Base-by-base conservation (phyloP, 2,888 invertebrate species). In the Auanema sp. region DNA sequence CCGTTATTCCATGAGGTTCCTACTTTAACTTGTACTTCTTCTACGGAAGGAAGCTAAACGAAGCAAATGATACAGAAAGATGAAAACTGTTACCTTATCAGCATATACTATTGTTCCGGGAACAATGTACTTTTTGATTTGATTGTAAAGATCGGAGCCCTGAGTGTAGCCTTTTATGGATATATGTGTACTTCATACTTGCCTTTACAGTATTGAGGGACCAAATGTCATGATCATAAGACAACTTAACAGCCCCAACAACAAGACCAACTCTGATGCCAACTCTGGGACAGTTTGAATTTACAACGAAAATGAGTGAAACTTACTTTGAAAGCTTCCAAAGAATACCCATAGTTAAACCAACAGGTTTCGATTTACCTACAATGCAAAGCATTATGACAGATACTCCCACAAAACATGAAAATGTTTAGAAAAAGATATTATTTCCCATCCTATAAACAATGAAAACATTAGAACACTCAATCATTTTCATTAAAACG, bases 151-250 rank as follows among this genome's bases (percentile, higher is more conserved):
- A 47, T 76, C 73, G 16, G 71, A 70, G 40, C 79, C 77, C 69
- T 75, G 64, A 52, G 23, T 55, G 33, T 5, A 5, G 5, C 6
- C n/a, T 5, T 11, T 40, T n/a, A 33, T 6, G 18, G 6, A 55
- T 55, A 14, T n/a, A 12, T 55, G 5, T 52, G 4, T 33, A 3
- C 4, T 33, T 3, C 8, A 33, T 33, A 33, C 33, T 16, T 10
- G 69, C 74, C 58, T 75, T 75, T 18, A 69, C 73, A 18, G 77
- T 77, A 43, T 72, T 72, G 40, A 78, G 64, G 55, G 79, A 79
- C 80, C 79, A 80, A 54, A 80, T 75, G 56, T 78, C 75, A 58
- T 80, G 76, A 70, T 80, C 80, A 50, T 78, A 69, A 16, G 80
- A 79, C 54, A 80, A 47, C 63, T 80, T 80, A 52, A 80, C 75